Conservation (phyloP, 2,888 invertebrate species). For the Eristalis intricaria region DNA sequence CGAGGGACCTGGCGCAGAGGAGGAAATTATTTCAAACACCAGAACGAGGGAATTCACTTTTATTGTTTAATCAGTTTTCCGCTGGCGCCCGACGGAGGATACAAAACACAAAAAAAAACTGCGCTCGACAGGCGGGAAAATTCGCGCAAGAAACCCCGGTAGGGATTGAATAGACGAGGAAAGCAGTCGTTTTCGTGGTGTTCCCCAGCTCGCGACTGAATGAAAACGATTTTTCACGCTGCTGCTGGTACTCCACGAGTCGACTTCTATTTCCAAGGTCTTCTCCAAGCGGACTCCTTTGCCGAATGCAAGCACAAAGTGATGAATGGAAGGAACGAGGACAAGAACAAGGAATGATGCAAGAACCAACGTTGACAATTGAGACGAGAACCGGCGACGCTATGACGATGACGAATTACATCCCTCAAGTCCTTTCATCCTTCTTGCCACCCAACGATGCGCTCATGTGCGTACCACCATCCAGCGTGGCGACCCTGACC, state of each 20-base stretch:
- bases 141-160: conserved; percentile 3
- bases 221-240: conserved; percentile 28
- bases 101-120: background rate
- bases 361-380: background rate
- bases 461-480: background rate
- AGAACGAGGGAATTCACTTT: conserved; percentile 53
- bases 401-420: conserved; percentile 29
- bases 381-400: conserved; percentile 24
- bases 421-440: background rate
- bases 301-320: background rate
- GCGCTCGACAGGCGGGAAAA: conserved; percentile 3
- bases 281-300: background rate
- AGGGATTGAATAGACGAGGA: background rate
- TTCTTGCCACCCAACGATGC: background rate
- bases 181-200: conserved; percentile 1
- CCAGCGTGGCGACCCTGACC: conserved; percentile 22
- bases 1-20: conserved; percentile 4
- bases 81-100: conserved; percentile 21
- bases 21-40: conserved; percentile 48
- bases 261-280: background rate
- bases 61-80: conserved; percentile 61
- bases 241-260: background rate
- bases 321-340: conserved; percentile 16
- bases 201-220: background rate
- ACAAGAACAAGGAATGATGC: background rate